Percentiles rank a stretch among this genome's conserved stretches.
phyloP scores from a whole-genome alignment of 2,888 invertebrate genomes.

The Epinotia demarniana region DNA sequence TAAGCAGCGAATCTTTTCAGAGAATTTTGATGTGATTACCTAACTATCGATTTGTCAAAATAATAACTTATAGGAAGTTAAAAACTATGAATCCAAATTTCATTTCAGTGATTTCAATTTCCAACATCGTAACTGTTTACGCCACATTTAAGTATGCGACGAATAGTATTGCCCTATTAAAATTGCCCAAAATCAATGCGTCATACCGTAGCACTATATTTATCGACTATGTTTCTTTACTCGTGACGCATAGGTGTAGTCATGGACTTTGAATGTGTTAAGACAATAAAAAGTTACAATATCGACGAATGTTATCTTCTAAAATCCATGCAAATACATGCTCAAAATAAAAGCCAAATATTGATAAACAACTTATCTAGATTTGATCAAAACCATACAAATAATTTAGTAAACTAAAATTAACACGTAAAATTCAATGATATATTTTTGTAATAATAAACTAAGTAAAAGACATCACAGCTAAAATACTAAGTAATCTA shows the following conservation, averaged over 20 bases:
- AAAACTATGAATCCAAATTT: neutral
- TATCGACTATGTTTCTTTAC: neutral
- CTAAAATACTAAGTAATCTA: constrained; percentile 48
- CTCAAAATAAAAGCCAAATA: constrained; percentile 38
- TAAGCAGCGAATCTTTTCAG: neutral
- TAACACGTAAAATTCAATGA: constrained; percentile 38
- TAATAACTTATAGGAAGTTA: no score
- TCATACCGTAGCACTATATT: no score
- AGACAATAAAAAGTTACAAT: neutral
- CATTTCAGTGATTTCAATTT: neutral
- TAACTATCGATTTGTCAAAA: neutral
- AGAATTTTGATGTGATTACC: neutral
- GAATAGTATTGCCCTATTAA: neutral
- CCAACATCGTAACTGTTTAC: neutral
- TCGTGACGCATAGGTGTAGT: neutral
- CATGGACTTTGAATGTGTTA: neutral
- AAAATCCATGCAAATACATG: constrained; percentile 43
- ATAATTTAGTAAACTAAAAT: constrained; percentile 13
- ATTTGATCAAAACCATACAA: neutral
- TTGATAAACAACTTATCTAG: constrained; percentile 14
- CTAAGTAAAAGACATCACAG: constrained; percentile 59
- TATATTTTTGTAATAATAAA: constrained; percentile 46
- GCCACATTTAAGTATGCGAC: no score
- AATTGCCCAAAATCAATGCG: neutral
- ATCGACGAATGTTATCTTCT: neutral